Conservation (phyloP, 1,140 invertebrate species). For the Riptortus pedestris region DNA sequence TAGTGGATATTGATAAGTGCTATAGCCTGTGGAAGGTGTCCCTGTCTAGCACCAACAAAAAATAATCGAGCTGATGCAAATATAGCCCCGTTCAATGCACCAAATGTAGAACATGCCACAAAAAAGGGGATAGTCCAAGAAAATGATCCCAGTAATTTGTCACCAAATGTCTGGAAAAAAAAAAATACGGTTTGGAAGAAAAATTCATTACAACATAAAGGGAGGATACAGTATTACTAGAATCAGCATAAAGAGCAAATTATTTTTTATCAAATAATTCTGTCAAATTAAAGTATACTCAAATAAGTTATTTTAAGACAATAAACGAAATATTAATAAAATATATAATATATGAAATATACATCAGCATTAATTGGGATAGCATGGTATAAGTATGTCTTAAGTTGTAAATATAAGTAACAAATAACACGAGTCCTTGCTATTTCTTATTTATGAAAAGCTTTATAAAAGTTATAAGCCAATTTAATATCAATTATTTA, state of each 20-base stretch:
- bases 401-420: too few species aligned
- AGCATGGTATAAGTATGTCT: too few species aligned
- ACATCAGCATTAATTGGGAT: too few species aligned
- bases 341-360: too few species aligned
- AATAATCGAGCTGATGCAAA: conserved; percentile 78
- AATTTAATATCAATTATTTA: too few species aligned
- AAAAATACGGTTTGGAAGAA: not conserved
- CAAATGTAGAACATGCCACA: conserved; percentile 78
- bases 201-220: conserved; percentile 1
- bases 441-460: too few species aligned
- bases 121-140: conserved; percentile 82
- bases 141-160: conserved; percentile 63
- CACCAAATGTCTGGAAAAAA: conserved; percentile 58
- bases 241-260: not conserved
- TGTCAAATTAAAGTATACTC: too few species aligned
- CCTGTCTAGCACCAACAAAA: conserved; percentile 84
- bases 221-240: not conserved
- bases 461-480: too few species aligned
- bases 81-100: conserved; percentile 77
- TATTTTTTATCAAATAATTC: not conserved
- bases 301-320: too few species aligned
- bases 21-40: conserved; percentile 77
- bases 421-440: too few species aligned
- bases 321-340: too few species aligned
- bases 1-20: conserved; percentile 75